Conservation (phyloP, 92 coral and sea anemone genomes). For the Phenganax subtilis region DNA sequence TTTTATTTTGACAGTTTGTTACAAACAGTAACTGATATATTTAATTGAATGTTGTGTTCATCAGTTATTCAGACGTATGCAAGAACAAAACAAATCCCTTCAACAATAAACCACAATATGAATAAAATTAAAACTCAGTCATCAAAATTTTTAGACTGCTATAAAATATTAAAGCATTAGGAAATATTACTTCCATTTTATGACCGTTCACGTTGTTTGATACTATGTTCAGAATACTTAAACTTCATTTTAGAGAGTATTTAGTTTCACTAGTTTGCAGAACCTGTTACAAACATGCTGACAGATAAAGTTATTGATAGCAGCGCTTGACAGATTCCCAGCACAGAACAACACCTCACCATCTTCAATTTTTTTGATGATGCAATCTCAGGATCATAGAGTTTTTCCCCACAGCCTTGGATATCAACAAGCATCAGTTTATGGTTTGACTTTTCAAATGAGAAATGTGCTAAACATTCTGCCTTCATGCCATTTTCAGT, state of each 20-base stretch:
- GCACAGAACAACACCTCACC: constrained; percentile 35
- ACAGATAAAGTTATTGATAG: constrained; percentile 22
- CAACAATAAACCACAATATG: background rate
- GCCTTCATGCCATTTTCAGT: constrained; percentile 24
- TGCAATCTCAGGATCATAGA: constrained; percentile 36
- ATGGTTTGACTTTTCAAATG: constrained; percentile 17
- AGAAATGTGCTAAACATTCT: constrained; percentile 37
- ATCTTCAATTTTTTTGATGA: constrained; percentile 16
- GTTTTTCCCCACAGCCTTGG: constrained; percentile 33
- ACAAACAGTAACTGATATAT: background rate
- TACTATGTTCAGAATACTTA: constrained; percentile 3
- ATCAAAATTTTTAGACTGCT: background rate
- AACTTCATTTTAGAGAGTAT: background rate
- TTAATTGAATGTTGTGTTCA: constrained; percentile 5
- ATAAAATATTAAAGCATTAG: background rate
- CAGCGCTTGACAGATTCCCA: constrained; percentile 30
- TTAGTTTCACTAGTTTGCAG: constrained; percentile 13
- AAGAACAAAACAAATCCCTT: constrained; percentile 14
- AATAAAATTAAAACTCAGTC: background rate
- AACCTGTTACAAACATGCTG: constrained; percentile 23
- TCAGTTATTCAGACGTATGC: background rate
- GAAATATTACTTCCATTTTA: background rate
- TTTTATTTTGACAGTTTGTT: no score
- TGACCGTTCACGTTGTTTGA: background rate
- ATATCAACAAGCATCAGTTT: constrained; percentile 32